These are phyloP conservation scores for Paraplagusia blochii DNA, from an alignment of 2,113 vertebrate species.

Conservation along the genomic window DNA sequence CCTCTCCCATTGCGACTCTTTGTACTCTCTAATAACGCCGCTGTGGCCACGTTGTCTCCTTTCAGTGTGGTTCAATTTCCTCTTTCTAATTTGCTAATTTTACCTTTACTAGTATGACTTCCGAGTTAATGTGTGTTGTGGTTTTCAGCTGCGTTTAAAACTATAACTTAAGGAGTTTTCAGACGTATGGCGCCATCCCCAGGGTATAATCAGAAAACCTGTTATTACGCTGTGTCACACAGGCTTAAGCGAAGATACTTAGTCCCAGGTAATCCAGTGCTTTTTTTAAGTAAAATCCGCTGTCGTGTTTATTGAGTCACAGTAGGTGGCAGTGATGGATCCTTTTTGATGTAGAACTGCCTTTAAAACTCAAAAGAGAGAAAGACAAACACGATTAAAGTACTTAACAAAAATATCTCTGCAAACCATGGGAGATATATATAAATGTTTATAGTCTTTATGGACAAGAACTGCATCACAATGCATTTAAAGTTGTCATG, in stretches of 20 bases:
- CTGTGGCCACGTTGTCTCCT: conserved; percentile 23
- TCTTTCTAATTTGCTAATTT: background rate
- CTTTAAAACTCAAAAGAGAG: too few relatives aligned
- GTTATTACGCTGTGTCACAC: conserved; percentile 24
- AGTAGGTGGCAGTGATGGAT: too few relatives aligned
- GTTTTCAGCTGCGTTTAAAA: background rate
- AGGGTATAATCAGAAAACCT: conserved; percentile 31
- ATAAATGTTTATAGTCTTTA: too few relatives aligned
- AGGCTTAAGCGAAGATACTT: background rate
- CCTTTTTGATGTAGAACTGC: too few relatives aligned
- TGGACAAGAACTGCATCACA: too few relatives aligned
- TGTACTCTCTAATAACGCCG: conserved; percentile 29
- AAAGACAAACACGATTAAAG: too few relatives aligned
- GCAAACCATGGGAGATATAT: too few relatives aligned
- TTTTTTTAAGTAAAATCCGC: background rate
- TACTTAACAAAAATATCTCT: too few relatives aligned
- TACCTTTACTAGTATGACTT: background rate
- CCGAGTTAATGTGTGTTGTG: background rate
- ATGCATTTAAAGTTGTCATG: too few relatives aligned
- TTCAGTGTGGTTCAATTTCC: background rate
- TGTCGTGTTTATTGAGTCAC: background rate
- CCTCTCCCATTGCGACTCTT: conserved; percentile 33
- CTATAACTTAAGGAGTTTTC: background rate
- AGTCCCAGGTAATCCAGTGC: background rate
- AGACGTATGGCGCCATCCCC: conserved; percentile 22